Percentiles rank a stretch among this genome's conserved stretches.
phyloP scores from a whole-genome alignment of 2,113 vertebrate genomes.

The Rhea americana region DNA sequence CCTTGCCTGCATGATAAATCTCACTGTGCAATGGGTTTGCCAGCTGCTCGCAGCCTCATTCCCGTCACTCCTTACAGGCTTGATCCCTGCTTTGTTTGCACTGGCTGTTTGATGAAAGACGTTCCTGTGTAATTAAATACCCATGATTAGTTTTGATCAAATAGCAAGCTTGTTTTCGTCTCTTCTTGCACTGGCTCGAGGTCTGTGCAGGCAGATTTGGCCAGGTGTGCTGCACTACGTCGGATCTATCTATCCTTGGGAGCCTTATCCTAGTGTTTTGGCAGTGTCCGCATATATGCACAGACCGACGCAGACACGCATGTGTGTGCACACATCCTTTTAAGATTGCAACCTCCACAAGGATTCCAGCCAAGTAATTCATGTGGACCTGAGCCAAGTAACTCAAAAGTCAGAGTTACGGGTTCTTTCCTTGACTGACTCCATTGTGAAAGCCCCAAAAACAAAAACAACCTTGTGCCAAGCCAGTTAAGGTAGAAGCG shows the following conservation, averaged over 20 bases:
- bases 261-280: not conserved
- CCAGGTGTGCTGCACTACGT: constrained; percentile 11
- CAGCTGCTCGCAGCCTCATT: constrained; percentile 23
- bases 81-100: constrained; percentile 66
- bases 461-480: not conserved
- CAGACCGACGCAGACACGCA: accelerated
- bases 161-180: constrained; percentile 77
- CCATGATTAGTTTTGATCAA: constrained; percentile 70
- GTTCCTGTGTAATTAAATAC: constrained; percentile 74
- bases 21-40: not conserved
- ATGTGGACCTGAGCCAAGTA: not conserved
- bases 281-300: accelerated
- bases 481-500: not conserved
- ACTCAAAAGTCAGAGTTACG: not conserved
- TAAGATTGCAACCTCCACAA: accelerated
- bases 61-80: constrained; percentile 43
- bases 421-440: constrained; percentile 26
- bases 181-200: not conserved
- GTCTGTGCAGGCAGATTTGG: not conserved
- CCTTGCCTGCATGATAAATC: not conserved
- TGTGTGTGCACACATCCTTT: not conserved
- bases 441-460: not conserved
- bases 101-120: constrained; percentile 72
- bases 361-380: not conserved
- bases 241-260: constrained; percentile 4